Evolutionary conservation across 2,113 vertebrate genomes (phyloP).

Genomic region (Tringa solitaria): DNA sequence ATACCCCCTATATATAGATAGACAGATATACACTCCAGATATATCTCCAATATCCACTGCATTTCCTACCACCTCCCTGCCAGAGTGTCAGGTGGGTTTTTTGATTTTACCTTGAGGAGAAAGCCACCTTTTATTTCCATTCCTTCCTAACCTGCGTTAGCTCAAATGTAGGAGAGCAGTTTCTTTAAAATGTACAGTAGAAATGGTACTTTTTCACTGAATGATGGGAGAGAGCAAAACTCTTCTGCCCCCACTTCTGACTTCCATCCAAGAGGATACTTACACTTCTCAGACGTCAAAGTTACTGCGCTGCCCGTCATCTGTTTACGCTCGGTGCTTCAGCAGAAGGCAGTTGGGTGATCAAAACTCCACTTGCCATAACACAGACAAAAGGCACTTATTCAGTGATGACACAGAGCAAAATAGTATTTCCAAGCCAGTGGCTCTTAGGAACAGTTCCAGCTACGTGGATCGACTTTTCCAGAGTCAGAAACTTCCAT

Average conservation of each 20-base stretch:
- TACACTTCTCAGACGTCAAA: neutral
- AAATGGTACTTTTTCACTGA: neutral
- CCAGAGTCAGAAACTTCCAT: constrained; percentile 1
- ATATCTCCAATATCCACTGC: neutral
- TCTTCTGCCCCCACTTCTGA: neutral
- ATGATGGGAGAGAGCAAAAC: neutral
- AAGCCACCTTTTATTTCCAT: neutral
- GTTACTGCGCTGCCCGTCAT: neutral
- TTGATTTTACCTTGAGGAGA: neutral
- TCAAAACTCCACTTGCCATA: neutral
- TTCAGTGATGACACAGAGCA: neutral
- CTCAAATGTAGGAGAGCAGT: neutral
- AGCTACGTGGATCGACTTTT: constrained; percentile 2
- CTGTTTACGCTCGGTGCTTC: neutral
- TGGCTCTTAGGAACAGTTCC: constrained; percentile 8
- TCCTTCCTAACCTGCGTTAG: neutral
- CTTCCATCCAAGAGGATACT: neutral
- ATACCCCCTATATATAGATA: too few relatives aligned
- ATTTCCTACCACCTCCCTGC: neutral
- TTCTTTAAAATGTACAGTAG: neutral
- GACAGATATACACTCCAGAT: too few relatives aligned
- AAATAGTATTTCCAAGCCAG: constrained; percentile 1
- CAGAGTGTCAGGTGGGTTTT: neutral
- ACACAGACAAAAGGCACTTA: neutral
- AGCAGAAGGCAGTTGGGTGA: neutral